phyloP scores from a whole-genome alignment of 2,797 vertebrate species.

The Paratrypauchen microcephalus region DNA sequence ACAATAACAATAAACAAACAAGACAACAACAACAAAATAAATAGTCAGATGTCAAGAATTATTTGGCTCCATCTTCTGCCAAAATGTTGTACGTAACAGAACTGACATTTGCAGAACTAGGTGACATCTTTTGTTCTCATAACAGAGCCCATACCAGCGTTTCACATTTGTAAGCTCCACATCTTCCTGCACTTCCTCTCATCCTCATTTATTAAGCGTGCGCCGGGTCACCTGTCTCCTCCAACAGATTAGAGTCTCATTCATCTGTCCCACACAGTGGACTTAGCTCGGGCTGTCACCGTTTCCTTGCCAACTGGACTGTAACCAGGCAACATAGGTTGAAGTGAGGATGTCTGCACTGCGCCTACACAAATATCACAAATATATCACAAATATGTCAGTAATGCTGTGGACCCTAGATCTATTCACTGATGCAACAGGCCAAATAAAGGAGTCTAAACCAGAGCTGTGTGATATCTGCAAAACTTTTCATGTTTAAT shows the following conservation, averaged over 20 bases:
- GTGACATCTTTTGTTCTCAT: not conserved
- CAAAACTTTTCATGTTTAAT: no score
- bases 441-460: not conserved
- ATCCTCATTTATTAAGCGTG: slow-evolving; percentile 30
- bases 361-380: slow-evolving; percentile 6
- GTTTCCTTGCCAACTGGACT: slow-evolving; percentile 71
- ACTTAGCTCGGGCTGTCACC: slow-evolving; percentile 41
- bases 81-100: not conserved
- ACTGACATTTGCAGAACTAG: not conserved
- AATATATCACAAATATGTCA: slow-evolving; percentile 30
- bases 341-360: slow-evolving; percentile 46
- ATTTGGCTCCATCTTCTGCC: no score
- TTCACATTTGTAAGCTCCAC: not conserved
- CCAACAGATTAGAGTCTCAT: slow-evolving; percentile 47
- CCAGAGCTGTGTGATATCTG: no score
- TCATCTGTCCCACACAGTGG: slow-evolving; percentile 24
- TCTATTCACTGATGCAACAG: slow-evolving; percentile 11
- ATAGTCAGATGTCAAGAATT: no score
- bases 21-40: no score
- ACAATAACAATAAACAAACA: no score
- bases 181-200: not conserved
- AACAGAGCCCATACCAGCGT: not conserved
- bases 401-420: slow-evolving; percentile 22
- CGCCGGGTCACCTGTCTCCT: slow-evolving; percentile 42
- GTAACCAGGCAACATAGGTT: slow-evolving; percentile 68